Conservation (phyloP, 1,140 invertebrate species). For the Megalopta genalis region DNA sequence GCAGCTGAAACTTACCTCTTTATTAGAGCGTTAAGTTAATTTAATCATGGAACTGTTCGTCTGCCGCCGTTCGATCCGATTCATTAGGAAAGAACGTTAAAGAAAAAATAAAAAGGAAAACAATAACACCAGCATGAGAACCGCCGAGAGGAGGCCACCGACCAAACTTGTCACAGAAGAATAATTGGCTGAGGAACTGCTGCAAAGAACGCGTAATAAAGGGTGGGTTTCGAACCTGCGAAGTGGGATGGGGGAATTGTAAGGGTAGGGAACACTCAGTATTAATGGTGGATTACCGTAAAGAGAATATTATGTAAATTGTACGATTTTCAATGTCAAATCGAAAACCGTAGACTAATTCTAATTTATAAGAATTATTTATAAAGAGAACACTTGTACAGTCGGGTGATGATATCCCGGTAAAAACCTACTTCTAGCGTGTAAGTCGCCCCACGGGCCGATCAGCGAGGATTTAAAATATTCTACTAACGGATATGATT, state of each 20-base stretch:
- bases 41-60: conserved; percentile 60
- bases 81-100: neutral
- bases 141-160: neutral
- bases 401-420: conserved; percentile 40
- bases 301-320: conserved; percentile 65
- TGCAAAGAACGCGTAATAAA: neutral
- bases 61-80: conserved; percentile 30
- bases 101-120: neutral
- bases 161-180: conserved; percentile 20
- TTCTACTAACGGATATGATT: conserved; percentile 9
- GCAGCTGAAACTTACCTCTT: conserved; percentile 80
- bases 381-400: conserved; percentile 69
- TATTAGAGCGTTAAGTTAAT: conserved; percentile 75
- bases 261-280: conserved; percentile 71
- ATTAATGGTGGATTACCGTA: conserved; percentile 74
- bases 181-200: conserved; percentile 30
- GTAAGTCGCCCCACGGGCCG: conserved; percentile 34
- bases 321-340: conserved; percentile 58
- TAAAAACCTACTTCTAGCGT: conserved; percentile 57
- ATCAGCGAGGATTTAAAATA: conserved; percentile 45
- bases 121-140: neutral
- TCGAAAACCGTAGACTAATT: conserved; percentile 58
- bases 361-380: conserved; percentile 75
- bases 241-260: neutral
- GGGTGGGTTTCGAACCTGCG: neutral